phyloP scores from a whole-genome alignment of 2,797 vertebrate species.

The Anabacerthia variegaticeps region DNA sequence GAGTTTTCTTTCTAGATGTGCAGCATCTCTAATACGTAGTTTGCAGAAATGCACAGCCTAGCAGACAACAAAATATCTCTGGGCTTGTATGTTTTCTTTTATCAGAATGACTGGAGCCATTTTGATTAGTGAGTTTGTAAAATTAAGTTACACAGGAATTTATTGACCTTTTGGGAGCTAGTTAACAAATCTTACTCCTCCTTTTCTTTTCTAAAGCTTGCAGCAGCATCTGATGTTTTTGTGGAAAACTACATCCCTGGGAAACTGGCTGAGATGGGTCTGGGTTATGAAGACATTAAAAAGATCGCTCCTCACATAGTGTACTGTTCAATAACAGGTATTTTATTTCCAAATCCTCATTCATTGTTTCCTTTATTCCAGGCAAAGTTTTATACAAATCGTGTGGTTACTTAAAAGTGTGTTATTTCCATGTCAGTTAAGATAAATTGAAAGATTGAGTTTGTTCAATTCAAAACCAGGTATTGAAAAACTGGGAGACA shows the following conservation, averaged over 20 bases:
- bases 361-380: not conserved
- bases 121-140: conserved; percentile 15
- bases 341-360: not conserved
- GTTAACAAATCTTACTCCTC: conserved; percentile 21
- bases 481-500: not conserved
- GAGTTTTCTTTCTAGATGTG: not conserved
- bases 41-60: not conserved
- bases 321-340: conserved; percentile 96
- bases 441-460: not conserved
- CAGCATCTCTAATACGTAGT: not conserved
- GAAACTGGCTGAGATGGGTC: conserved; percentile 85
- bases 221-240: conserved; percentile 87
- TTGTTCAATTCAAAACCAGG: not conserved
- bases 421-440: not conserved
- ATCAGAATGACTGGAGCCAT: not conserved
- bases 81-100: not conserved
- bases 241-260: conserved; percentile 94
- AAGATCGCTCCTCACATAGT: conserved; percentile 83
- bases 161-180: not conserved
- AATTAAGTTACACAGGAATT: not conserved
- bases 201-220: conserved; percentile 80
- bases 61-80: not conserved
- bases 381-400: not conserved
- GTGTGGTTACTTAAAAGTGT: not conserved
- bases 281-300: conserved; percentile 86